Evolutionary conservation across 2,113 vertebrate species (phyloP), one percentile per base, ranked within the genome.

Genomic region (Noturus placidus): DNA sequence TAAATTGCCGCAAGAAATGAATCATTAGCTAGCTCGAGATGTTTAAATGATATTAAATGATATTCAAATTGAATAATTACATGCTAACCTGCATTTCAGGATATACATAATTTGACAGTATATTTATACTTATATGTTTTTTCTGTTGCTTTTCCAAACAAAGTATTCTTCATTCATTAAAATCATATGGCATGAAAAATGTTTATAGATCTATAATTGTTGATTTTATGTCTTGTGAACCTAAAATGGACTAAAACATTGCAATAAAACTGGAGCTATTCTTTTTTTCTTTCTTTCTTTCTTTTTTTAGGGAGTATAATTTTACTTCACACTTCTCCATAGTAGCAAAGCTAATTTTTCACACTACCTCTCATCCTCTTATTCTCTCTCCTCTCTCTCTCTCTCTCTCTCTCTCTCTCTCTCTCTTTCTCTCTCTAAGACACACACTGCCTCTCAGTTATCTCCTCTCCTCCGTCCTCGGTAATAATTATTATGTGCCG

Each of bases 401-500:
- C 74, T 79, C 63, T 79, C 59, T 74, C 87, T 63, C 78, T n/a
- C 88, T 83, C 86, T 82, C 79, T 77, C 84, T 88, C 91, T 82
- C 78, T 46, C 63, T 65, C 80, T 76, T 74, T 63, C 42, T 46
- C 42, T 7, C 42, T 7, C 4, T 1, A 8, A 50, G 8, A 50
- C 3, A 10, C 20, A 6, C 77, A 30, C 93, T 89, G 91, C 93
- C 93, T 94, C 92, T 92, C 93, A 93, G 95, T 95, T 95, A 95
- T 95, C 95, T 95, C 94, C 92, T 87, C 92, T 93, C 94, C 92
- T 93, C 95, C 93, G 94, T 96, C 95, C 95, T 92, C 93, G 92
- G 95, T 95, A 95, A 96, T 96, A 95, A 96, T 96, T 95, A 95
- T 95, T 96, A 96, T 96, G 95, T 95, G 95, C 94, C 89, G 95